Percentiles rank a stretch among this genome's conserved stretches.
Conservation (phyloP, 1,140 invertebrate species). For the Nixonia krombeini region DNA sequence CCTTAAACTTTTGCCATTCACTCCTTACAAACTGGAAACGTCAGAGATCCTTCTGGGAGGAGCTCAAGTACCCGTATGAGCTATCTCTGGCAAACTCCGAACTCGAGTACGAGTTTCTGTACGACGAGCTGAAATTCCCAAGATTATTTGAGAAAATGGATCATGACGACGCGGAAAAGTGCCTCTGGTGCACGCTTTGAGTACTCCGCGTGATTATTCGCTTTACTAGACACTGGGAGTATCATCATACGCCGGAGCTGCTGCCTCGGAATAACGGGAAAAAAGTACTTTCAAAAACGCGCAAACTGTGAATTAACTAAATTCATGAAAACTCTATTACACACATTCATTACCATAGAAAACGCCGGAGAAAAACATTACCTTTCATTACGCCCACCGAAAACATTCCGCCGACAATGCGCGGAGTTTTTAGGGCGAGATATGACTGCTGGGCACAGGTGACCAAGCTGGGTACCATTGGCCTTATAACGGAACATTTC, state of each 20-base stretch:
- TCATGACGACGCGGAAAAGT: conserved; percentile 40
- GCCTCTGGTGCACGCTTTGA: conserved; percentile 37
- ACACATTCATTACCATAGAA: too few species aligned
- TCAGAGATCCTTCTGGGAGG: conserved; percentile 39
- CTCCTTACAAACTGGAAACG: conserved; percentile 35
- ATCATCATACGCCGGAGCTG: conserved; percentile 31
- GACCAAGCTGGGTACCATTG: too few species aligned
- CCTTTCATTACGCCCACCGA: too few species aligned
- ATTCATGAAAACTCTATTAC: conserved; percentile 25
- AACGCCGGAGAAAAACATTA: too few species aligned
- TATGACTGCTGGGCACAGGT: too few species aligned
- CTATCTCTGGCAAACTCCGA: conserved; percentile 36
- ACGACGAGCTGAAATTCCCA: conserved; percentile 37
- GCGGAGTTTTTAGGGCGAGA: too few species aligned
- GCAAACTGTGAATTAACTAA: conserved; percentile 24
- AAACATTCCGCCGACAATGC: too few species aligned
- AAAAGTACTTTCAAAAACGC: conserved; percentile 19
- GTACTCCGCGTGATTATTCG: conserved; percentile 32
- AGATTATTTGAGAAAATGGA: conserved; percentile 48
- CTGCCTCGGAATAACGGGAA: conserved; percentile 6
- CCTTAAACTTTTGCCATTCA: conserved; percentile 40
- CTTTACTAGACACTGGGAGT: conserved; percentile 44
- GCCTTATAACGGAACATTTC: too few species aligned
- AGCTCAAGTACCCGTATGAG: conserved; percentile 44
- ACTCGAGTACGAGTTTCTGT: conserved; percentile 30